These are phyloP conservation scores for Monodelphis domestica DNA, from an alignment of 2,797 vertebrate species.

Conservation along the genomic window DNA sequence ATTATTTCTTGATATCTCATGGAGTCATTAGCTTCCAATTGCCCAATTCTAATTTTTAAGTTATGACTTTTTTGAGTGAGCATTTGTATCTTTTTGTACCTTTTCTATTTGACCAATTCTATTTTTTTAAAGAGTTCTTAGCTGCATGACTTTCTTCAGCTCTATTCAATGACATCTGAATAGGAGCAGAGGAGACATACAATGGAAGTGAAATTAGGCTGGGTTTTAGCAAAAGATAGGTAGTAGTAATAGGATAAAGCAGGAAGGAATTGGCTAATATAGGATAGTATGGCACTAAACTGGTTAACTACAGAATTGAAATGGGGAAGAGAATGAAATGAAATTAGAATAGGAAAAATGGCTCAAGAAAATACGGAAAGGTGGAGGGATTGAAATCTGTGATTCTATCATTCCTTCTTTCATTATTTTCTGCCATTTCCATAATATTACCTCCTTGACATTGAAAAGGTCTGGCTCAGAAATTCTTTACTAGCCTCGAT, in stretches of 20 bases:
- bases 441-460: not conserved
- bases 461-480: not conserved
- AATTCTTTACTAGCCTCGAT: not conserved
- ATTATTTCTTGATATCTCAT: no score
- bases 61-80: no score
- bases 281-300: not conserved
- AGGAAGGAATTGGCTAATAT: not conserved
- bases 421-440: not conserved
- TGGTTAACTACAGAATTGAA: not conserved
- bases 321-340: not conserved
- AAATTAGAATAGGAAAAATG: not conserved
- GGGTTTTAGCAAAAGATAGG: not conserved
- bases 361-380: not conserved
- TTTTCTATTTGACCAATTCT: no score
- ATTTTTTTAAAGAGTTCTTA: no score
- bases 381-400: not conserved
- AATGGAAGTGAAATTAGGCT: not conserved
- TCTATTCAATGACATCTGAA: not conserved
- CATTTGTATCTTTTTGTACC: no score
- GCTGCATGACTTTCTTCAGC: no score
- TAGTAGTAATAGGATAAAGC: not conserved
- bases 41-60: no score
- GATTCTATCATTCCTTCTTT: slow-evolving; percentile 24
- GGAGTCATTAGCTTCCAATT: no score
- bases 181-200: no score